Evolutionary conservation across 2,888 invertebrate species (phyloP).

Genomic region (Drosophila emarginata): DNA sequence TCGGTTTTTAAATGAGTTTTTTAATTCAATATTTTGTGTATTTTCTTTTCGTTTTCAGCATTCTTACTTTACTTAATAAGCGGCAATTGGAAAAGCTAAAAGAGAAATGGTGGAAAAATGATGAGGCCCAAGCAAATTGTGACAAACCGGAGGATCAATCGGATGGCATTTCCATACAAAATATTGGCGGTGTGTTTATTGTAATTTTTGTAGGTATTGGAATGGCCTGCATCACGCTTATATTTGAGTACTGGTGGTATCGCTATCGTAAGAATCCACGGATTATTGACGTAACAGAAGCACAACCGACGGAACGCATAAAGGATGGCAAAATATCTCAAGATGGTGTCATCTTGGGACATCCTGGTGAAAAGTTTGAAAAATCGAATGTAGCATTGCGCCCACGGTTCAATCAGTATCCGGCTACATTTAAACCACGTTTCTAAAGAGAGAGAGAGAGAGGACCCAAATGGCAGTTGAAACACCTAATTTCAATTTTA

Average conservation of each 20-base stretch:
- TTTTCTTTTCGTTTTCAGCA: constrained; percentile 84
- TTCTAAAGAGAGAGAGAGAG: constrained; percentile 60
- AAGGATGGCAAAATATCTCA: constrained; percentile 68
- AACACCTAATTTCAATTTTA: not conserved
- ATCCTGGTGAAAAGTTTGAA: constrained; percentile 78
- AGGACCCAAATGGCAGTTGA: constrained; percentile 2
- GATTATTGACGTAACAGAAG: constrained; percentile 86
- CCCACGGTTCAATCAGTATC: constrained; percentile 81
- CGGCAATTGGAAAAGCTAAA: constrained; percentile 95
- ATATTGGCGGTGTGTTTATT: constrained; percentile 98
- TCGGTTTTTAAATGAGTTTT: not conserved
- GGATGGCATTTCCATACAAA: constrained; percentile 98
- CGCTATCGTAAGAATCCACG: constrained; percentile 87
- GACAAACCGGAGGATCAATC: constrained; percentile 95
- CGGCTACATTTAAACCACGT: constrained; percentile 78
- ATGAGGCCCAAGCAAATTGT: constrained; percentile 89
- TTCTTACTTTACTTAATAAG: constrained; percentile 95
- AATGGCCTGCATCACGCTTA: constrained; percentile 93
- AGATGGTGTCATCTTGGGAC: constrained; percentile 79
- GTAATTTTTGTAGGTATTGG: constrained; percentile 98
- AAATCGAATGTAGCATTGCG: constrained; percentile 79
- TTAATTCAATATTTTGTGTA: not conserved
- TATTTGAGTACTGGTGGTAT: constrained; percentile 97
- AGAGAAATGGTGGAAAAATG: constrained; percentile 98
- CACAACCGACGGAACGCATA: constrained; percentile 42